Base-by-base conservation (phyloP, 2,888 invertebrate genomes). In the Zygothrica quintamaculata region DNA sequence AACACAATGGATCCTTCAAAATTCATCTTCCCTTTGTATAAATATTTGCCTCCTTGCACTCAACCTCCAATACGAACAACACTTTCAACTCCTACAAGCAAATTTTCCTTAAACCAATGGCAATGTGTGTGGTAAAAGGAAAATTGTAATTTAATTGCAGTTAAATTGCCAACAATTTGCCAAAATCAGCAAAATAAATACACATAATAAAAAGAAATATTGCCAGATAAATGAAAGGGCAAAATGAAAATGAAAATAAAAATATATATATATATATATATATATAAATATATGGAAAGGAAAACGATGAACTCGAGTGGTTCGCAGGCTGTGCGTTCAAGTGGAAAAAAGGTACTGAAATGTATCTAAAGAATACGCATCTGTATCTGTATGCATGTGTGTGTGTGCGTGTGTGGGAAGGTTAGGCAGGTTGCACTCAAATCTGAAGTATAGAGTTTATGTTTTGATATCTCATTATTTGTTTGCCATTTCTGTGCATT, bases 71-170 rank as follows among this genome's bases (percentile, higher is more conserved):
- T 13, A 36, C 34, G 18, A 22, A 22, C 26, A 13, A 18, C 40
- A 37, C 12, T 48, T 25, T 34, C 65, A 53, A 25, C 26, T 9
- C 29, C 7, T 1, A 29, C 29, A 3, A n/a, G 7, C 37, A 31
- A 12, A 2, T 36, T 1, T 4, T 36, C 36, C 29, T 7, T 39
- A 11, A 18, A 4, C 16, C 42, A 22, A 18, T 22, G 25, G 37
- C 65, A 53, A 47, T 81, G 82, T 75, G 80, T 80, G 80, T 73
- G 81, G 77, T 55, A 74, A 51, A 29, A 56, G 44, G 34, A 25
- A 64, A 71, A 84, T 84, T 80, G 84, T 73, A 84, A 84, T 86
- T 80, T 78, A 89, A 89, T 88, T 88, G 87, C 75, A 84, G 82
- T 87, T 84, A 86, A 88, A 88, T 88, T 79, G 87, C 82, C 78